phyloP scores from a whole-genome alignment of 37 sponge, comb jelly and placozoan genomes.

The Aplysina aerophoba region DNA sequence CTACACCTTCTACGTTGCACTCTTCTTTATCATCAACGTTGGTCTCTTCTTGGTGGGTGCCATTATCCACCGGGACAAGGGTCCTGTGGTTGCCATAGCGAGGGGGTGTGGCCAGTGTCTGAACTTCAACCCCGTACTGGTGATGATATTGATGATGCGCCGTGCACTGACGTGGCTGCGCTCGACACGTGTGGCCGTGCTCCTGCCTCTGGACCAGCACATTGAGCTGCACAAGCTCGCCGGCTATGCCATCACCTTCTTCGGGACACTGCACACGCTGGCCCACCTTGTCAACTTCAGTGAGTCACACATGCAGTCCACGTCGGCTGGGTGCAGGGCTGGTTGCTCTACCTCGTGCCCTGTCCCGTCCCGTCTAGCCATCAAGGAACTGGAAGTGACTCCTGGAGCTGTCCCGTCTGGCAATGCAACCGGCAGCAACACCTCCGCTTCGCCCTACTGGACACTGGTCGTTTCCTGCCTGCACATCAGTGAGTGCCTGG shows the following conservation, averaged over 20 bases:
- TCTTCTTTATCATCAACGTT: constrained; percentile 51
- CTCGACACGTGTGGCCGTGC: constrained; percentile 56
- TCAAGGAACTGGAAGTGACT: too few species aligned
- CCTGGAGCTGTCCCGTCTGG: too few species aligned
- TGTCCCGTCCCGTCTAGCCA: too few species aligned
- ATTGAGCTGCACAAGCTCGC: constrained; percentile 86
- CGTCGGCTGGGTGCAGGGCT: neutral
- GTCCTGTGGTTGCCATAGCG: constrained; percentile 60
- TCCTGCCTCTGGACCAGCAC: constrained; percentile 85
- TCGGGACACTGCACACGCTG: constrained; percentile 54
- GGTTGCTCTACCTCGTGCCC: neutral
- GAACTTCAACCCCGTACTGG: constrained; percentile 72
- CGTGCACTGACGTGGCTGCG: constrained; percentile 72
- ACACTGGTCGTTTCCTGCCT: too few species aligned
- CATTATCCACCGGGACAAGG: constrained; percentile 35
- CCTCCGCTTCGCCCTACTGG: too few species aligned
- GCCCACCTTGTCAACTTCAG: constrained; percentile 74
- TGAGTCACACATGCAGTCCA: constrained; percentile 39
- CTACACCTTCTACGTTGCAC: constrained; percentile 38
- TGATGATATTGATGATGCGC: constrained; percentile 79
- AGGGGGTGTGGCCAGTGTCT: constrained; percentile 83
- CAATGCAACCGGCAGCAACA: too few species aligned
- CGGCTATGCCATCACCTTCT: constrained; percentile 67
- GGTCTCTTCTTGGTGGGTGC: constrained; percentile 62
- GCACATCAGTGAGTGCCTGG: too few species aligned